These are phyloP conservation scores for Eidolon helvum DNA, from an alignment of 2,113 vertebrate genomes.

Conservation along the genomic window DNA sequence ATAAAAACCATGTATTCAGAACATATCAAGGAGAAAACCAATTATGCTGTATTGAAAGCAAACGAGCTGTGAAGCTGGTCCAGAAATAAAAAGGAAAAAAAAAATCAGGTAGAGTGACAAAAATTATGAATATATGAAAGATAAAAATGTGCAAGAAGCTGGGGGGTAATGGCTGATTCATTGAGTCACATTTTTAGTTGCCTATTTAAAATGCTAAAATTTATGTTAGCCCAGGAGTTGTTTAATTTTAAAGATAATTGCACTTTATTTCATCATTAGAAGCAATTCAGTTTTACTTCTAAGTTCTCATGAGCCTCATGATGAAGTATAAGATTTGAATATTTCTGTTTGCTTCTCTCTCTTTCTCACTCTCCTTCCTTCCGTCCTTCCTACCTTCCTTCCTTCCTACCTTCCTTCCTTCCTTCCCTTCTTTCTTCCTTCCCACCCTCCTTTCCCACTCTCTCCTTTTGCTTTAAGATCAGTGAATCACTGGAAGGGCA, in stretches of 20 bases:
- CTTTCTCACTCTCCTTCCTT: not conserved
- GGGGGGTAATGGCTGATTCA: not conserved
- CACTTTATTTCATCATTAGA: not conserved
- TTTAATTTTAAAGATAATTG: not conserved
- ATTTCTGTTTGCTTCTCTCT: not conserved
- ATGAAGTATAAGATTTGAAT: not conserved
- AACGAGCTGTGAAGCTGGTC: conserved; percentile 13
- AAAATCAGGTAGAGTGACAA: not conserved
- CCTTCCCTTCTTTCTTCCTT: not conserved
- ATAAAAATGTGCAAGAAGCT: not conserved
- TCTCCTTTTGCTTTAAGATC: not conserved
- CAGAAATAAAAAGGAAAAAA: not conserved
- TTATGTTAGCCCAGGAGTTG: not conserved
- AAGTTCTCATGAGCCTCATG: not conserved
- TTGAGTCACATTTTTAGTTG: not conserved
- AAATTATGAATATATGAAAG: not conserved
- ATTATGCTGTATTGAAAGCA: not conserved
- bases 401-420: too few relatives aligned
- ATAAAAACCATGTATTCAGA: not conserved
- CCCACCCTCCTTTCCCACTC: too few relatives aligned
- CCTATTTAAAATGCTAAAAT: not conserved
- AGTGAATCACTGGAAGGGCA: not conserved
- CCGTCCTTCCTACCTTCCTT: not conserved
- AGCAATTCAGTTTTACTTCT: not conserved
- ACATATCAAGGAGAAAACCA: conserved; percentile 35